These are phyloP conservation scores for Gastrophryne carolinensis DNA, from an alignment of 2,797 vertebrate genomes.

Conservation along the genomic window DNA sequence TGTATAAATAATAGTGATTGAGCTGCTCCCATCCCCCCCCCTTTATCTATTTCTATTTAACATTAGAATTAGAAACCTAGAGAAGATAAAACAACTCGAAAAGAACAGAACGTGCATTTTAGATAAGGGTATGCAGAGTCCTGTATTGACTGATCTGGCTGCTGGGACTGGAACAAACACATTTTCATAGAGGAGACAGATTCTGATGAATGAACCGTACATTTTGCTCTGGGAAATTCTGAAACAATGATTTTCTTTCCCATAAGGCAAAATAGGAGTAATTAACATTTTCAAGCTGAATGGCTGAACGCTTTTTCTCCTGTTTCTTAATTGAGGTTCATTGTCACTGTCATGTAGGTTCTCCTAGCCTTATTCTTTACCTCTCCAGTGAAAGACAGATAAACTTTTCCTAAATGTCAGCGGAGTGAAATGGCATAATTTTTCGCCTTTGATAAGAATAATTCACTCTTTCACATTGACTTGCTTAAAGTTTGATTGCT, in stretches of 20 bases:
- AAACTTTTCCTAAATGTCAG: slow-evolving; percentile 29
- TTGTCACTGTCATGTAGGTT: neutral
- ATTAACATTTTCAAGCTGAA: slow-evolving; percentile 37
- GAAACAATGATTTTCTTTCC: slow-evolving; percentile 39
- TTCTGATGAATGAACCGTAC: slow-evolving; percentile 26
- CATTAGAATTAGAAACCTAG: no score
- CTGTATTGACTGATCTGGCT: slow-evolving; percentile 1
- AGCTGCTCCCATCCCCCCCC: no score
- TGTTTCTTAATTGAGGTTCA: slow-evolving; percentile 21
- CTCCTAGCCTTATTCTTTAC: neutral
- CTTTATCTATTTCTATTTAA: no score
- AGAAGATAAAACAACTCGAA: neutral
- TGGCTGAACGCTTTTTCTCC: slow-evolving; percentile 17
- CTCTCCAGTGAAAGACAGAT: neutral
- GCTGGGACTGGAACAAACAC: neutral
- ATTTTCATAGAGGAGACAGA: slow-evolving; percentile 6
- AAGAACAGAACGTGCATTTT: neutral
- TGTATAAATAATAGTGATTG: no score
- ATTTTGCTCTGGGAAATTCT: slow-evolving; percentile 27
- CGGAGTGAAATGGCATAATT: slow-evolving; percentile 22
- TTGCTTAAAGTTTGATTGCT: slow-evolving; percentile 43
- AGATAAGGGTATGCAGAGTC: neutral
- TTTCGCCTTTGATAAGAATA: slow-evolving; percentile 35
- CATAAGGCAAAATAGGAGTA: slow-evolving; percentile 35
- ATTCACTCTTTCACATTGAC: slow-evolving; percentile 20